Evolutionary conservation across 2,113 vertebrate genomes (phyloP), one percentile per base, ranked within the genome.

Genomic region (Cololabis saira): DNA sequence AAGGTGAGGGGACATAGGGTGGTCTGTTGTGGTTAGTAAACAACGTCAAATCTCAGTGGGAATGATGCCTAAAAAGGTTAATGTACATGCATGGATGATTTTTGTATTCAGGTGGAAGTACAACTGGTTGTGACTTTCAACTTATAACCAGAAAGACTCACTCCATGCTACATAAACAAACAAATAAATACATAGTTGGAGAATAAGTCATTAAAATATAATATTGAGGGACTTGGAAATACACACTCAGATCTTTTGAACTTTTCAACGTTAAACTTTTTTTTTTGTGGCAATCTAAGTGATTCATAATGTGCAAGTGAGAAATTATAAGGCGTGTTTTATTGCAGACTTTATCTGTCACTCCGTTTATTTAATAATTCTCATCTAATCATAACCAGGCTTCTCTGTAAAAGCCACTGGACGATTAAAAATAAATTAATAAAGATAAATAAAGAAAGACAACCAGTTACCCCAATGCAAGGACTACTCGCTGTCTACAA

Each of bases 21-120:
- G 70, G 69, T 68, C 54, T 59, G 67, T 67, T 77, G 55, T 48
- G 54, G 67, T 54, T 27, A 64, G 67, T 79, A 74, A 79, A 75
- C 74, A 85, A 76, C 73, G 74, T 60, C 54, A 66, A 59, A 30
- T 21, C 48, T 5, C 50, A 44, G 40, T n/a, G 12, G 30, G 56
- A 64, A 19, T 4, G 11, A 17, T 13, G 2, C 2, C 2, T 15
- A 41, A 12, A 13, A n/a, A 2, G 22, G 40, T 56, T 10, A 2
- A 45, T 33, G 5, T 12, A 74, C 12, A 16, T 60, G 49, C 45
- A 70, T 21, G 24, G 43, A 37, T 37, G 33, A 4, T 37, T 37
- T 37, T 1, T 7, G 5, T 37, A 9, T 11, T 37, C 33, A 37
- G 33, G 33, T 37, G 10, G 33, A 37, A n/a, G n/a, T n/a, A n/a